Evolutionary conservation across 2,113 vertebrate genomes (phyloP), one percentile per base, ranked within the genome.

Genomic region (Ramphastos sulfuratus): DNA sequence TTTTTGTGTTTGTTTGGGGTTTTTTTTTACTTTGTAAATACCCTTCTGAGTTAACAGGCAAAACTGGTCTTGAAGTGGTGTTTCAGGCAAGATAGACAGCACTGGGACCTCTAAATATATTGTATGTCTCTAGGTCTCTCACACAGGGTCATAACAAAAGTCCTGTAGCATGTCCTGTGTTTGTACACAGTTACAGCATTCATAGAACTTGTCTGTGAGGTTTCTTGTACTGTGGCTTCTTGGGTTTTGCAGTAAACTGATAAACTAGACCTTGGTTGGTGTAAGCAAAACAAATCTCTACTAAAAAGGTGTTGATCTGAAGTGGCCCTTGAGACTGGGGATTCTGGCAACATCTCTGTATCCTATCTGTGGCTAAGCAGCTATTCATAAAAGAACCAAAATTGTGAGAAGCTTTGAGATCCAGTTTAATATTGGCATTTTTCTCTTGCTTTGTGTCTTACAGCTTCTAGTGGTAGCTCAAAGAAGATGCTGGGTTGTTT

Each of bases 81-180:
- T 77, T 94, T 33, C 13, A 44, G 52, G 73, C 37, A 46, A 18
- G 21, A 14, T 16, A 24, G 65, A 12, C 28, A 24, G 27, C 33
- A 24, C 12, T 48, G 60, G 12, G 4, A 44, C 12, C 8, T 70
- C 54, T 33, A 9, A 7, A 37, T 37, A 2, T 50, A 6, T 44
- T 58, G 15, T 28, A 2, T 24, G 1, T 55, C 4, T 37, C 63
- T 73, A 42, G 14, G 27, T 20, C 39, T 48, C 66, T 76, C 7
- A 3, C 3, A 0, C 17, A 50, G 14, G 48, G 14, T 31, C 0
- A 0, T 11, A 30, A n/a, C 7, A 25, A 30, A 69, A 42, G 31
- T 85, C 19, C 16, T 25, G 12, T 30, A 9, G 54, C 14, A 3
- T 0, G 3, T 24, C 25, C 25, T 7, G 27, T 39, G 33, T 20